Conservation (phyloP, 2,113 vertebrate species). For the Myotis davidii region DNA sequence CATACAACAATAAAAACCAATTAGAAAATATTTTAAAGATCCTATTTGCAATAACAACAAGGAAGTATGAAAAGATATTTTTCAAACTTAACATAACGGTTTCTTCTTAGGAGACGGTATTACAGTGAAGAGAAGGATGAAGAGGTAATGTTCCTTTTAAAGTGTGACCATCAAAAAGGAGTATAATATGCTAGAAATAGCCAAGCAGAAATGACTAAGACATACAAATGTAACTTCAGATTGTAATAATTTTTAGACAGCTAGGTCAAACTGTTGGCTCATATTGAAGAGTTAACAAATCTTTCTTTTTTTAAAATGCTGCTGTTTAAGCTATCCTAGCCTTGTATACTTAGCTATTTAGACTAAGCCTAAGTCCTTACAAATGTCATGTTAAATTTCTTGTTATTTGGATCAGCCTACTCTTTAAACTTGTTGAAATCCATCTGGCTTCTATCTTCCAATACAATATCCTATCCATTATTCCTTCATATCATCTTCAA, state of each 20-base stretch:
- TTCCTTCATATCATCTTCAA: neutral
- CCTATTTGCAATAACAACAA: neutral
- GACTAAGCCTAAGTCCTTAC: neutral
- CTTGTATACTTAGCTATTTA: neutral
- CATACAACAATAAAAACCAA: neutral
- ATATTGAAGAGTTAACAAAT: neutral
- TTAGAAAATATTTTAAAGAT: neutral
- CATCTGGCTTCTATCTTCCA: neutral
- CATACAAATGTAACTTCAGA: neutral
- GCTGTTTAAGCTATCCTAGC: neutral
- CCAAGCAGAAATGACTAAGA: neutral
- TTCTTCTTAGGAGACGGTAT: neutral
- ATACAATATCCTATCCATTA: neutral
- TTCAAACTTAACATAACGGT: neutral
- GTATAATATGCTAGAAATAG: neutral
- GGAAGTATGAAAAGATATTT: neutral
- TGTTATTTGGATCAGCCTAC: neutral
- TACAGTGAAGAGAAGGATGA: neutral
- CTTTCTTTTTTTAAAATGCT: neutral
- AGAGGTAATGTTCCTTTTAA: neutral
- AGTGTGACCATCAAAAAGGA: neutral
- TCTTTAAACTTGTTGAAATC: neutral
- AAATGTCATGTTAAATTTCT: slow-evolving; percentile 11
- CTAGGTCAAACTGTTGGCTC: neutral
- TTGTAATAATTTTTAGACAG: neutral